phyloP scores from a whole-genome alignment of 2,888 invertebrate species.

The Aphidoletes aphidimyza region DNA sequence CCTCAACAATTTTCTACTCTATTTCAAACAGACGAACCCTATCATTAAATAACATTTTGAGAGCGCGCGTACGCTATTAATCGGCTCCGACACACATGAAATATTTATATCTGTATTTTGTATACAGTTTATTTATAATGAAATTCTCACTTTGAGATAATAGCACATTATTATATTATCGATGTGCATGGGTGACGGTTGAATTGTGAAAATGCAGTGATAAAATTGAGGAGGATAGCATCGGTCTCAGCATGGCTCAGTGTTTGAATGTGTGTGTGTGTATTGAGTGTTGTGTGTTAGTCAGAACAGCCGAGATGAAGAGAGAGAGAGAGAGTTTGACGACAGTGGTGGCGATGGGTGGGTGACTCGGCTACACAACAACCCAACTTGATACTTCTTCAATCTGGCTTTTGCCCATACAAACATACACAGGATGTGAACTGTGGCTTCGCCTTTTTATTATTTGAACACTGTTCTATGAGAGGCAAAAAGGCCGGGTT shows the following conservation, averaged over 20 bases:
- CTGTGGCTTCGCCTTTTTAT: conserved; percentile 16
- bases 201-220: background rate
- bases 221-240: background rate
- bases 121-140: conserved; percentile 53
- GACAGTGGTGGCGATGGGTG: background rate
- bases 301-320: background rate
- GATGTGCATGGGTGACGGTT: background rate
- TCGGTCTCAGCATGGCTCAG: too few relatives aligned
- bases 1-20: conserved; percentile 55
- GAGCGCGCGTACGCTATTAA: conserved; percentile 48
- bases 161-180: conserved; percentile 54
- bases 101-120: conserved; percentile 52
- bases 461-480: background rate
- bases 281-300: too few relatives aligned
- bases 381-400: background rate
- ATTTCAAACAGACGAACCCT: conserved; percentile 52
- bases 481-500: background rate
- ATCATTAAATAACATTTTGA: conserved; percentile 54
- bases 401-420: too few relatives aligned
- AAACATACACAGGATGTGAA: too few relatives aligned
- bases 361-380: background rate
- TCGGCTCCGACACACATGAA: conserved; percentile 14
- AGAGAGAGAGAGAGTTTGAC: background rate
- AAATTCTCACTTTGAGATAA: conserved; percentile 55
- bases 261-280: too few relatives aligned